phyloP scores from a whole-genome alignment of 2,888 invertebrate species.

The Anarsia innoxiella region DNA sequence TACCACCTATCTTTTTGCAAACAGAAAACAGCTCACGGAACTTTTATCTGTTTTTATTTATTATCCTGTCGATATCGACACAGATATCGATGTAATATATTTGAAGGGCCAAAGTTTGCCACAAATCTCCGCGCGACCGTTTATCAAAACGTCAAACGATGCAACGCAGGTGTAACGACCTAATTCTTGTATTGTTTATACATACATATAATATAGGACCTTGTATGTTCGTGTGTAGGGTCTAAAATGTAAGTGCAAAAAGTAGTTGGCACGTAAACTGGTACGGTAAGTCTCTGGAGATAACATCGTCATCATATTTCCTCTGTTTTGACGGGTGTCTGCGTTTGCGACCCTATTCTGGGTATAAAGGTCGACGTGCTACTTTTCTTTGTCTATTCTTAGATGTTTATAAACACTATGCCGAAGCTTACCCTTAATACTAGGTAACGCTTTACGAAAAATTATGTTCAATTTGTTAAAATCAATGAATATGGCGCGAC shows the following conservation, averaged over 20 bases:
- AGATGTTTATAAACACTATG: too few relatives aligned
- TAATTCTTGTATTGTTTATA: slow-evolving; percentile 34
- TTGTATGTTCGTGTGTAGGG: slow-evolving; percentile 16
- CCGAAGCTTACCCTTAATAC: too few relatives aligned
- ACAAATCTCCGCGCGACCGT: slow-evolving; percentile 35
- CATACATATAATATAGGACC: too few relatives aligned
- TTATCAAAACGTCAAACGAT: slow-evolving; percentile 47
- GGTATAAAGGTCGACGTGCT: too few relatives aligned
- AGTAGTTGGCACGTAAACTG: slow-evolving; percentile 24
- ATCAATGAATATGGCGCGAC: too few relatives aligned
- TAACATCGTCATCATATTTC: slow-evolving; percentile 44
- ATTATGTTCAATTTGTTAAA: too few relatives aligned
- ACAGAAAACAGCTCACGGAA: too few relatives aligned
- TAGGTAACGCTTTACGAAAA: too few relatives aligned
- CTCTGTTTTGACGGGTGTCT: slow-evolving; percentile 33
- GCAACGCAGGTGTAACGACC: slow-evolving; percentile 44
- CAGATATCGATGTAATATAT: slow-evolving; percentile 35
- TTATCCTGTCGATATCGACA: slow-evolving; percentile 20
- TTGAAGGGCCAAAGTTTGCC: slow-evolving; percentile 21
- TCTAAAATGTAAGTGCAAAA: slow-evolving; percentile 13
- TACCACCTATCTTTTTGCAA: too few relatives aligned
- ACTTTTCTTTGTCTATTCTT: too few relatives aligned
- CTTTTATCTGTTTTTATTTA: slow-evolving; percentile 27
- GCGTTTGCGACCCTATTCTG: slow-evolving; percentile 3
- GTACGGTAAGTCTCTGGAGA: slow-evolving; percentile 30